Conservation (phyloP, 2,113 vertebrate species). For the Meleagris gallopavo region DNA sequence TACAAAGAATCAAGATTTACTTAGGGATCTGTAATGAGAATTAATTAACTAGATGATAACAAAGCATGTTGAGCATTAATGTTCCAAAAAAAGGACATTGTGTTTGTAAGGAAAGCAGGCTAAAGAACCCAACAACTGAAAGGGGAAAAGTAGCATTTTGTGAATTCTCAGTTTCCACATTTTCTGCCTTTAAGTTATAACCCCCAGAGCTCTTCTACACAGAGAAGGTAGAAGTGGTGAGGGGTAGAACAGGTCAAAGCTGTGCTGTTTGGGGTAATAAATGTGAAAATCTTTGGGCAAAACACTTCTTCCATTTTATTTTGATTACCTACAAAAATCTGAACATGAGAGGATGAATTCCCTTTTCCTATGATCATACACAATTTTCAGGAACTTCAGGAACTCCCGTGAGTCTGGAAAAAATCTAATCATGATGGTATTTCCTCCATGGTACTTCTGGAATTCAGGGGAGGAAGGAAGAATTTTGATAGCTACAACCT, state of each 20-base stretch:
- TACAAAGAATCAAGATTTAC: background rate
- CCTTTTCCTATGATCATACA: background rate
- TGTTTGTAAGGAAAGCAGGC: conserved; percentile 6
- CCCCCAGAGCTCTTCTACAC: background rate
- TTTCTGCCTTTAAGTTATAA: background rate
- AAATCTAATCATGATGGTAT: background rate
- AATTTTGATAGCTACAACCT: background rate
- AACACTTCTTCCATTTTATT: background rate
- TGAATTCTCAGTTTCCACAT: background rate
- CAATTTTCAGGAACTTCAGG: background rate
- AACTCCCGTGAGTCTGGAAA: background rate
- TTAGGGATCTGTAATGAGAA: background rate
- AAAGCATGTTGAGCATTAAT: background rate
- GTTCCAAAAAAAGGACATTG: background rate
- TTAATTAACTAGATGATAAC: background rate
- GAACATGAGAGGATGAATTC: background rate
- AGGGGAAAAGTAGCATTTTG: background rate
- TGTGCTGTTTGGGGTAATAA: background rate
- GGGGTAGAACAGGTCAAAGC: background rate
- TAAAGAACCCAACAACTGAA: background rate
- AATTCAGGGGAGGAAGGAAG: background rate
- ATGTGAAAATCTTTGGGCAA: background rate
- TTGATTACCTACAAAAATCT: background rate
- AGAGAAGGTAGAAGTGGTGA: background rate
- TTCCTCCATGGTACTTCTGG: background rate